A percentile compares a stretch with the other conserved stretches of the same genome.
These are phyloP conservation scores for Epinotia brunnichana DNA, from an alignment of 2,888 invertebrate species.

Conservation along the genomic window DNA sequence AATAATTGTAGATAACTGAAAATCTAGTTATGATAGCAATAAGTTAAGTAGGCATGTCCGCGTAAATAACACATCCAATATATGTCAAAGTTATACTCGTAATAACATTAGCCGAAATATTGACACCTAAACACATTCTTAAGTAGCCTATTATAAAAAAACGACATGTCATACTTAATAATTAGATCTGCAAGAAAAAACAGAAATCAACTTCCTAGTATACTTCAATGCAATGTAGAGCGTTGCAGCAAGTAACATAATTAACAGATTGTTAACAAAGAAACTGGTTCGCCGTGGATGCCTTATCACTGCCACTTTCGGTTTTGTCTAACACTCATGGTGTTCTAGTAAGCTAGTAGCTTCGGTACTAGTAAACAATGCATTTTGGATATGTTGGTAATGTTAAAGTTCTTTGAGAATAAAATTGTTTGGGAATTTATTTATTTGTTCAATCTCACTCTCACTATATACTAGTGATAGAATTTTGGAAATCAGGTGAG, in stretches of 20 bases:
- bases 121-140: not conserved
- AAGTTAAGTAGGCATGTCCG: too few species aligned
- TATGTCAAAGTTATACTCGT: not conserved
- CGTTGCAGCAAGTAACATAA: conserved; percentile 47
- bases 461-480: too few species aligned
- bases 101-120: not conserved
- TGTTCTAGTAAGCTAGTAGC: not conserved
- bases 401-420: not conserved
- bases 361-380: not conserved
- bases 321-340: conserved; percentile 27
- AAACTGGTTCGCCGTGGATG: conserved; percentile 53
- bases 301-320: conserved; percentile 55
- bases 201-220: conserved; percentile 26
- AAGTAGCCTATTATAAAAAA: not conserved
- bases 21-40: too few species aligned
- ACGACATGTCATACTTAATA: not conserved
- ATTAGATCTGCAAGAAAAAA: conserved; percentile 6
- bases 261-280: conserved; percentile 57
- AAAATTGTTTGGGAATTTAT: not conserved
- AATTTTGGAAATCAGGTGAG: too few species aligned
- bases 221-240: conserved; percentile 25
- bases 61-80: too few species aligned
- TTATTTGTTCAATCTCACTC: too few species aligned
- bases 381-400: not conserved
- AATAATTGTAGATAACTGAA: too few species aligned